Base-by-base conservation (phyloP, 2,888 invertebrate species). In the Eustalomyia histrio region DNA sequence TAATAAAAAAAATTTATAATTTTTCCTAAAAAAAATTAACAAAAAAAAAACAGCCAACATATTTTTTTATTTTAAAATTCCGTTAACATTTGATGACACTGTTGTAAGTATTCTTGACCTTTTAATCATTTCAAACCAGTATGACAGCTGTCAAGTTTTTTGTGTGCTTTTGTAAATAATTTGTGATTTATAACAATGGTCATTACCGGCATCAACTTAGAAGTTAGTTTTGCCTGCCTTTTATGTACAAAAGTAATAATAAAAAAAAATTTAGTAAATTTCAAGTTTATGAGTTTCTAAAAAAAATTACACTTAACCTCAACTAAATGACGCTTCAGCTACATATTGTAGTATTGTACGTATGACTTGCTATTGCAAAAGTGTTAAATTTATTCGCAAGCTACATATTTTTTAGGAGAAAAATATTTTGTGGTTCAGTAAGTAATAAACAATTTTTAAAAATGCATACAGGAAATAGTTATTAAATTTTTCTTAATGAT, bases 141-240 rank as follows among this genome's bases (percentile, higher is more conserved):
- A 69, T 69, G 74, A 81, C 81, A 75, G 74, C 74, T 71, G 78
- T 67, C 78, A 78, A 47, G 57, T 33, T 68, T 50, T 47, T 39
- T 10, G 12, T 39, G 17, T 55, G 65, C 65, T 75, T 61, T 47
- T 58, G 29, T 81, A 69, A 43, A 18, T n/a, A 69, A 10, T 47
- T 39, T 64, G 69, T 76, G 80, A 67, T 67, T 67, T 67, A 67
- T 67, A 61, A 39, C 81, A 78, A 61, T 81, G 61, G 71, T 65
- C 33, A 58, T 57, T 71, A 43, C 39, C 47, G 72, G 43, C 18
- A 43, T n/a, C 50, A 50, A 47, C n/a, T 47, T n/a, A 21, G 67
- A 57, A 67, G 55, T 47, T 21, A 39, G 43, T 79, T 71, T 29
- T 29, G 29, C 29, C 29, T 29, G 57, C 50, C 76, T 80, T 76